A percentile compares a stretch with the other conserved stretches of the same genome.
These are phyloP conservation scores for Pithys albifrons DNA, from an alignment of 2,113 vertebrate genomes.

Conservation along the genomic window DNA sequence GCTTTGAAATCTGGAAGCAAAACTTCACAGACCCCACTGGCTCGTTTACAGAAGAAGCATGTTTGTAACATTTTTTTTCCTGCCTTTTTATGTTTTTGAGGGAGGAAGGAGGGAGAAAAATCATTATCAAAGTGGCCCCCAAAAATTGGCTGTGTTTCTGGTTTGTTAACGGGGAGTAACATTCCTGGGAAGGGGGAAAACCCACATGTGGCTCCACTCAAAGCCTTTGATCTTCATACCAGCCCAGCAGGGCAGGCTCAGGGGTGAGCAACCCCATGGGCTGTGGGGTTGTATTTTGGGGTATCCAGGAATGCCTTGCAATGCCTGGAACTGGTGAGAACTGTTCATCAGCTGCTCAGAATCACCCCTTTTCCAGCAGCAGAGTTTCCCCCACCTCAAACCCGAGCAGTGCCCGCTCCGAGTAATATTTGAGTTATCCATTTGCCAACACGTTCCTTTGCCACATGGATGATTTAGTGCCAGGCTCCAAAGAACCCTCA, in stretches of 20 bases:
- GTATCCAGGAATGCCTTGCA: not conserved
- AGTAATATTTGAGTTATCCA: not conserved
- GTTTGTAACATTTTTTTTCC: not conserved
- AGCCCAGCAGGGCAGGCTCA: not conserved
- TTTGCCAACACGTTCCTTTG: not conserved
- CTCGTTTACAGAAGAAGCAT: not conserved
- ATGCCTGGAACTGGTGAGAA: not conserved
- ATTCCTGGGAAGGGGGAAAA: not conserved
- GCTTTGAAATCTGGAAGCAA: constrained; percentile 17
- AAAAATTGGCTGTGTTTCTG: not conserved
- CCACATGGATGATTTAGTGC: not conserved
- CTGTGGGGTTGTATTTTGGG: not conserved
- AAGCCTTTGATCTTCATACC: not conserved
- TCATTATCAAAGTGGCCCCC: not conserved
- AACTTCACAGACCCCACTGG: not conserved
- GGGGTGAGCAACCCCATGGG: not conserved
- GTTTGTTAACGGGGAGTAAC: not conserved
- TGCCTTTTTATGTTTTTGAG: constrained; percentile 18
- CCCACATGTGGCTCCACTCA: not conserved
- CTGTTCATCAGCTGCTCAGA: not conserved
- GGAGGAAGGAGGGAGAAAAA: not conserved
- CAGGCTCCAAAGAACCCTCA: not conserved
- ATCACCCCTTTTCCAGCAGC: not conserved
- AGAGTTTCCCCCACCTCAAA: not conserved
- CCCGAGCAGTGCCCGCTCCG: not conserved